Base-by-base conservation (phyloP, 2,797 vertebrate species). In the Todus mexicanus region DNA sequence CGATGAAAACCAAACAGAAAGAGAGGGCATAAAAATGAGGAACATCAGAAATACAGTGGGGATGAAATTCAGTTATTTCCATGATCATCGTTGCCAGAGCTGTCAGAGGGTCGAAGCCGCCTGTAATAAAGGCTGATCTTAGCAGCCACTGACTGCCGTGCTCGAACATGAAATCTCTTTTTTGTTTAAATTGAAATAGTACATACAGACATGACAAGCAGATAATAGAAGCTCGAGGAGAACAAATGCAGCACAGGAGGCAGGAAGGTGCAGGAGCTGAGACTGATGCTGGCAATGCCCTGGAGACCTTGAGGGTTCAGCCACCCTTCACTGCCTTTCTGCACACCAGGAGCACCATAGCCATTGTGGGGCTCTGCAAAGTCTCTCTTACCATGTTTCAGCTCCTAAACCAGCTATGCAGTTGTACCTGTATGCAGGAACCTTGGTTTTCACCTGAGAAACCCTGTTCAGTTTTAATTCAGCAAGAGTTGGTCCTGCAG, bases 161-260 rank as follows among this genome's bases (percentile, higher is more conserved):
- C 54, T 87, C 59, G 73, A 87, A 92, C 69, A 45, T 83, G 82
- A 90, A 90, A 92, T 93, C 59, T 93, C 66, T 85, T 83, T 94
- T 93, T 91, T 89, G 72, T 90, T 91, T 91, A 89, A 92, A 94
- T 92, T 93, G 87, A 91, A 92, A 85, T 70, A 89, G 64, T 63
- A 37, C 60, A 17, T 81, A 57, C 37, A 57, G 82, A 70, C 51
- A n/a, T 81, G 92, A 86, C 93, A 95, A 89, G 78, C 70, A 77
- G 70, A 33, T 92, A 91, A 89, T 84, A 78, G 66, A 78, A 94
- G 56, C 33, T 10, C 0, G 3, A 68, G 68, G 40, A 75, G 84
- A 90, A 87, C 1, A 4, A 84, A 38, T 27, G 61, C 70, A 87
- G 86, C 79, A 38, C 4, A 4, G 54, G 89, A 77, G 72, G 54